These are phyloP conservation scores for Sebastes diploproa DNA, from an alignment of 2,797 vertebrate genomes.

Conservation along the genomic window DNA sequence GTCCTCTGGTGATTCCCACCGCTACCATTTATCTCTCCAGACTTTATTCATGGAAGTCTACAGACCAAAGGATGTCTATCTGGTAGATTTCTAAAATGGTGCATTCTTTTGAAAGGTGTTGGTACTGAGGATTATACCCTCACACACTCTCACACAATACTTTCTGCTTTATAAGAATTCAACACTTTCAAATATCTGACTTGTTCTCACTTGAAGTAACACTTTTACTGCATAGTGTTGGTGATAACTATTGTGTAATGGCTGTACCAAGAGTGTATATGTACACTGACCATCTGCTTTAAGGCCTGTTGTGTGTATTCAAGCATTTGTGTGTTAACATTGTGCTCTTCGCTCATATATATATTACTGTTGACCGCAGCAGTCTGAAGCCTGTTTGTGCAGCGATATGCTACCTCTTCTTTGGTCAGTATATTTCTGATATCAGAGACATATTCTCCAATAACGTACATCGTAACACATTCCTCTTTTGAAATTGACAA, in stretches of 20 bases:
- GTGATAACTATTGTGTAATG: background rate
- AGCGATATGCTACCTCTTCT: background rate
- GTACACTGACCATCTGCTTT: background rate
- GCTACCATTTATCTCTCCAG: background rate
- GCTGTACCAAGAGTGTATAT: background rate
- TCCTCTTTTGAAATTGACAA: background rate
- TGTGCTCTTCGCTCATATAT: background rate
- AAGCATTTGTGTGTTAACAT: background rate
- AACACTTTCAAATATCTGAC: slow-evolving; percentile 17
- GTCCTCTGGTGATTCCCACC: too few relatives aligned
- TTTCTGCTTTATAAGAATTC: background rate
- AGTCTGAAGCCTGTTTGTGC: background rate
- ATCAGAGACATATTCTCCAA: background rate
- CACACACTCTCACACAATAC: background rate
- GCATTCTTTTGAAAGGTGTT: slow-evolving; percentile 11
- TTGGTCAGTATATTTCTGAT: background rate
- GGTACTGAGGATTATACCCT: background rate
- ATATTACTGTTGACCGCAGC: background rate
- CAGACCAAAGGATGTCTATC: background rate
- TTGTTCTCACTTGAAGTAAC: slow-evolving; percentile 18
- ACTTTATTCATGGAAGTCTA: background rate
- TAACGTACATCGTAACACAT: background rate
- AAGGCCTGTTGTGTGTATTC: background rate
- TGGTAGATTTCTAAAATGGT: background rate
- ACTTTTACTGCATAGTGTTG: background rate